phyloP scores from a whole-genome alignment of 2,113 vertebrate species.

The Hydrolagus affinis region DNA sequence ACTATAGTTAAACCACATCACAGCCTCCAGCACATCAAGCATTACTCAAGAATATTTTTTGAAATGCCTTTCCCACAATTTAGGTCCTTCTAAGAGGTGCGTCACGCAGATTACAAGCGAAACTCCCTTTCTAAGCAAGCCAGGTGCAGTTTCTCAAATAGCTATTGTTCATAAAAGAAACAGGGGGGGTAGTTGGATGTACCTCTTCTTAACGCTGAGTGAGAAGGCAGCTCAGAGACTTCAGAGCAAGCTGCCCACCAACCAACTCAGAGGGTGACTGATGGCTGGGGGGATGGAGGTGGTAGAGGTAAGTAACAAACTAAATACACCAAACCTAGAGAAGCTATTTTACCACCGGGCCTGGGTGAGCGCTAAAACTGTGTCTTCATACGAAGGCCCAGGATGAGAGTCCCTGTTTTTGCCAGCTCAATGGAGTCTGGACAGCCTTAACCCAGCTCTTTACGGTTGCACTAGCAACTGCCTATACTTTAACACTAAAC shows the following conservation, averaged over 20 bases:
- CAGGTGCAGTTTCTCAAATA: background rate
- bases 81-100: background rate
- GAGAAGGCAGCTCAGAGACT: background rate
- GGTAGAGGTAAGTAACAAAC: background rate
- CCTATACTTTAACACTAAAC: background rate
- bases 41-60: background rate
- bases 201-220: too few relatives aligned
- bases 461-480: background rate
- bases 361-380: too few relatives aligned
- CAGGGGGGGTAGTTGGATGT: background rate
- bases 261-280: too few relatives aligned
- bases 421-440: background rate
- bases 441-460: background rate
- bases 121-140: background rate
- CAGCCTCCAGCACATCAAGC: constrained; percentile 4
- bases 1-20: constrained; percentile 20
- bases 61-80: constrained; percentile 11
- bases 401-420: too few relatives aligned
- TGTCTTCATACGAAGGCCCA: too few relatives aligned
- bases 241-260: background rate
- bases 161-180: background rate
- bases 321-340: background rate
- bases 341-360: too few relatives aligned
- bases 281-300: background rate
- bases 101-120: background rate